phyloP scores from a whole-genome alignment of 1,140 invertebrate species.

The Pinna nobilis region DNA sequence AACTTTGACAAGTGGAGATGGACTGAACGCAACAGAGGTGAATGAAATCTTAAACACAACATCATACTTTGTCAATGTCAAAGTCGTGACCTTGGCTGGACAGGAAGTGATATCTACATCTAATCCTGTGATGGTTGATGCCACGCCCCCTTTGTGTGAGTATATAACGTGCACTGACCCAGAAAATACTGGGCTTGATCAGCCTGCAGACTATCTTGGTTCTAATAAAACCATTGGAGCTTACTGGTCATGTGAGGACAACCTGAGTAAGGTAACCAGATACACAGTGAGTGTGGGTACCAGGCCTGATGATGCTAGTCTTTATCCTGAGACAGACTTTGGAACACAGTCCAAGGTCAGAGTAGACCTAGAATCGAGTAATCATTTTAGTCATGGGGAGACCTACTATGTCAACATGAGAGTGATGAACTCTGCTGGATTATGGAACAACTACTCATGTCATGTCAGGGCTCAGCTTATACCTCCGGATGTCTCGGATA shows the following conservation, averaged over 20 bases:
- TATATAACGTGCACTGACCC: conserved; percentile 46
- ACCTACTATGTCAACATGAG: conserved; percentile 17
- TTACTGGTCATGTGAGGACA: conserved; percentile 43
- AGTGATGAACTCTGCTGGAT: background rate
- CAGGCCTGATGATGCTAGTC: background rate
- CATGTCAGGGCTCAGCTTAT: conserved; percentile 33
- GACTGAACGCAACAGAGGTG: background rate
- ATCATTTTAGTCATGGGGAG: background rate
- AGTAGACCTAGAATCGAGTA: background rate
- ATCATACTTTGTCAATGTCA: conserved; percentile 33
- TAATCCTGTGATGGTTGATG: conserved; percentile 38
- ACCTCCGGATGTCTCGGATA: conserved; percentile 36
- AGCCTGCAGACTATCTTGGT: conserved; percentile 36
- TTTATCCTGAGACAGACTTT: background rate
- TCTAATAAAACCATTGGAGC: conserved; percentile 43
- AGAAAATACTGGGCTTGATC: conserved; percentile 22
- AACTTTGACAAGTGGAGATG: background rate
- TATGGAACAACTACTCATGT: conserved; percentile 32
- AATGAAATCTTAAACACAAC: conserved; percentile 9
- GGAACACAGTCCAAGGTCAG: background rate
- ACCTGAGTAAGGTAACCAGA: conserved; percentile 22
- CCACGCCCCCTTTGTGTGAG: conserved; percentile 32
- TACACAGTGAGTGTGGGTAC: conserved; percentile 26
- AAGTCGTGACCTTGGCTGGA: conserved; percentile 39
- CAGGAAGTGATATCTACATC: conserved; percentile 17